Percentiles rank a stretch among this genome's conserved stretches.
Conservation (phyloP, 2,113 vertebrate species). For the Cranoglanis bouderius region DNA sequence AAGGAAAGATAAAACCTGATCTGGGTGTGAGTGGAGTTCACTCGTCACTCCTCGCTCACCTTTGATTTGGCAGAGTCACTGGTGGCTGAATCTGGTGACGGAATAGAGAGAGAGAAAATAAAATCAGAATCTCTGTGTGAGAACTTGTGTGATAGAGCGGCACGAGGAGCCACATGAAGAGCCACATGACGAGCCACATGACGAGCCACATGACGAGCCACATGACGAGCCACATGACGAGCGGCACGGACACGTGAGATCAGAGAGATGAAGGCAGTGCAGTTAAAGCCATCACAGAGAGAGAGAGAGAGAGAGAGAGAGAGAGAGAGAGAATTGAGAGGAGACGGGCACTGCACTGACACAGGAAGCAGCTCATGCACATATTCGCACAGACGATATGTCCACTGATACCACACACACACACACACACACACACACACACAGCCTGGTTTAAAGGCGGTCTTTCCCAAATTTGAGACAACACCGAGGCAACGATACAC, state of each 20-base stretch:
- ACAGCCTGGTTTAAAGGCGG: constrained; percentile 55
- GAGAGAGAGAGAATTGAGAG: constrained; percentile 45
- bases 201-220: neutral
- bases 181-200: constrained; percentile 55
- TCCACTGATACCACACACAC: constrained; percentile 61
- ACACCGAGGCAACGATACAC: constrained; percentile 38
- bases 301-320: constrained; percentile 35
- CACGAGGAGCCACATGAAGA: constrained; percentile 19
- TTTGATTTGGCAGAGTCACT: constrained; percentile 99
- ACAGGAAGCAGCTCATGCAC: constrained; percentile 79
- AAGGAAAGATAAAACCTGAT: neutral
- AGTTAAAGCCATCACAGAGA: constrained; percentile 32
- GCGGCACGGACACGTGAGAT: constrained; percentile 46
- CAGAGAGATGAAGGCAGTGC: constrained; percentile 50
- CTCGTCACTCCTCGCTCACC: constrained; percentile 83
- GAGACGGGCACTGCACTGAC: constrained; percentile 58
- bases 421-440: constrained; percentile 59
- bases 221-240: constrained; percentile 52
- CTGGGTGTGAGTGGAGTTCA: neutral
- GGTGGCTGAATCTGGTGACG: constrained; percentile 91
- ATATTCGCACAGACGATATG: constrained; percentile 62
- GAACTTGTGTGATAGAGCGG: neutral
- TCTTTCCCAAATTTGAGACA: constrained; percentile 59
- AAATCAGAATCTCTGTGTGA: neutral
- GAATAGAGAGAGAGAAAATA: constrained; percentile 51